Base-by-base conservation (phyloP, 2,888 invertebrate species). In the Aproaerema taeniolella region DNA sequence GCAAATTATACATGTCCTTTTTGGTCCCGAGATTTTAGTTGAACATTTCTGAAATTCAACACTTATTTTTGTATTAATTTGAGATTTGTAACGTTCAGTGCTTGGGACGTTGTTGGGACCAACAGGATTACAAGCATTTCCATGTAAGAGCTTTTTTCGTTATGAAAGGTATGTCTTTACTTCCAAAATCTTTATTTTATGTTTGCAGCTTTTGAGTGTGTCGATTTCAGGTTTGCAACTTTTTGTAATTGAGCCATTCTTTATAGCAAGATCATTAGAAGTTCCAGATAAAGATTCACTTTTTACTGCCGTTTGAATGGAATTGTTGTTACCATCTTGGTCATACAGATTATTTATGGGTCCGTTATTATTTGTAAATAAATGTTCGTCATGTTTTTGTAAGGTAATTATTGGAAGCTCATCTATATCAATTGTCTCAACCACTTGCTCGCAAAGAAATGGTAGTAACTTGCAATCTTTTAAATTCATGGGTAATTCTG, bases 131-230 rank as follows among this genome's bases (percentile, higher is more conserved):
- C 2, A 14, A 35, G 24, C 1, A 32, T 25, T 41, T 37, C 29
- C 17, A 31, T 11, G 24, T 36, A 36, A 36, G 32, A 37, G 31
- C 31, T 37, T 32, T 34, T 28, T 39, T 32, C 17, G 33, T 33
- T 39, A 33, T 39, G 34, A 33, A 42, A 34, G 28, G 33, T 32
- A 39, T 39, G 34, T 39, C 26, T 25, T 42, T 31, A 39, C 35
- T 39, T 39, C 42, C 17, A 39, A 39, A 39, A 42, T 42, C 39
- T 39, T 35, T 42, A 42, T 42, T 42, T 42, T 39, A 38, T 33
- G 28, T 31, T 42, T 4, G 31, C 34, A 39, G 20, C 24, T 39
- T 34, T 39, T 17, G 32, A 28, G 33, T 34, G 26, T 42, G 28
- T 38, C 38, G 20, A 33, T 42, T 42, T 24, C 36, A 20, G 31